Evolutionary conservation across 2,888 invertebrate genomes (phyloP).

Genomic region (Danaus chrysippus): DNA sequence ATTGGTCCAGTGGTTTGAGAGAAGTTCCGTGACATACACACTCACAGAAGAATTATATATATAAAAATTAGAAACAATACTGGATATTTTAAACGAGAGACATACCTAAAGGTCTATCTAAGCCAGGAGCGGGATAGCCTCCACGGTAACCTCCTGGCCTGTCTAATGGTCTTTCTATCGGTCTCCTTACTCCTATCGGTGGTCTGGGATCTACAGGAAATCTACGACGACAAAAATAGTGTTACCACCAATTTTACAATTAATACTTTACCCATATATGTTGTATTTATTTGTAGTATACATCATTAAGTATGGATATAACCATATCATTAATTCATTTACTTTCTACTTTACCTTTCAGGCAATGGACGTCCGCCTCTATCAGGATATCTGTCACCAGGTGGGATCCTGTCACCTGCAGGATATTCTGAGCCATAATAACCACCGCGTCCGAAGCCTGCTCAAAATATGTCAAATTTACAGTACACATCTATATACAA

Average conservation of each 20-base stretch:
- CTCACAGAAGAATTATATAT: too few species aligned
- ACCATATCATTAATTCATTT: not conserved
- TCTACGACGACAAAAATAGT: conserved; percentile 36
- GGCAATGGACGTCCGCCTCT: conserved; percentile 72
- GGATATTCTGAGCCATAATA: conserved; percentile 59
- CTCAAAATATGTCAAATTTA: conserved; percentile 29
- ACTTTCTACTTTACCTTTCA: conserved; percentile 55
- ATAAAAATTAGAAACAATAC: not conserved
- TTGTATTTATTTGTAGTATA: not conserved
- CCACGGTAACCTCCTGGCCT: conserved; percentile 76
- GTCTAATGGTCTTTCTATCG: conserved; percentile 61
- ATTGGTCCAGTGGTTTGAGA: too few species aligned
- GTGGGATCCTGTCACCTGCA: conserved; percentile 42
- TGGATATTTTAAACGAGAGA: not conserved
- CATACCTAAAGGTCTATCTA: conserved; percentile 64
- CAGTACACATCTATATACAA: not conserved
- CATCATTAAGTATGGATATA: not conserved
- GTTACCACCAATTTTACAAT: not conserved
- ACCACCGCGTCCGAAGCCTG: conserved; percentile 67
- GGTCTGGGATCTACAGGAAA: conserved; percentile 69
- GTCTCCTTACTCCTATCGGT: conserved; percentile 57
- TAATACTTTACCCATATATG: conserved; percentile 7
- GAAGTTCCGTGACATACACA: too few species aligned
- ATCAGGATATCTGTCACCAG: conserved; percentile 67
- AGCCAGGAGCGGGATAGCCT: conserved; percentile 65